Evolutionary conservation across 1,140 invertebrate species (phyloP).

Genomic region (Trichomalopsis sarcophagae): DNA sequence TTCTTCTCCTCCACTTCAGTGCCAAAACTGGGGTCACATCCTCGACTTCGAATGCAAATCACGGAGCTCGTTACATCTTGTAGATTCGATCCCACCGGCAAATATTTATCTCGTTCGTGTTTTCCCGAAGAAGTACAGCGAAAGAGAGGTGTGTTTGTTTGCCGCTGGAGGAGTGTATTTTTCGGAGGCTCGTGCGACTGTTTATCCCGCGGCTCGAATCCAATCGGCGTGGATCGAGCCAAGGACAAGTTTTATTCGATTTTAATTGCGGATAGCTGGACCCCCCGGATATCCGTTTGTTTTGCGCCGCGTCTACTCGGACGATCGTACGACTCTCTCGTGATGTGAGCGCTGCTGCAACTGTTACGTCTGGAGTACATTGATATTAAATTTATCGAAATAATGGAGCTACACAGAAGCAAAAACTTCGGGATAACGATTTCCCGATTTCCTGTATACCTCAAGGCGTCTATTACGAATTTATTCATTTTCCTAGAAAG

Average conservation of each 20-base stretch:
- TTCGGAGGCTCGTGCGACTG: not conserved
- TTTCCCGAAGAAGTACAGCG: not conserved
- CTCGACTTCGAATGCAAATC: too few relatives aligned
- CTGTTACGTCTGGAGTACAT: too few relatives aligned
- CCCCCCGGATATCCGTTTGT: constrained; percentile 32
- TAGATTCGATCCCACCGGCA: not conserved
- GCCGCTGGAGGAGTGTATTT: not conserved
- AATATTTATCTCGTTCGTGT: not conserved
- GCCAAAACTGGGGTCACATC: too few relatives aligned
- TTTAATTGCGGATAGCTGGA: constrained; percentile 17
- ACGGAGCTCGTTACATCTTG: not conserved
- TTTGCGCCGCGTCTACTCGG: not conserved
- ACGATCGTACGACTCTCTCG: not conserved
- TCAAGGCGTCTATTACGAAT: too few relatives aligned
- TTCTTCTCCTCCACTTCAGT: too few relatives aligned
- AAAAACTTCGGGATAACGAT: too few relatives aligned
- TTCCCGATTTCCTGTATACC: too few relatives aligned
- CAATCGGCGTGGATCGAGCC: constrained; percentile 9
- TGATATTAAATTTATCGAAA: too few relatives aligned
- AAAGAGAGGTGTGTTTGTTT: not conserved
- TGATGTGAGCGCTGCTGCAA: too few relatives aligned
- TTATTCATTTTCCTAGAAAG: too few relatives aligned
- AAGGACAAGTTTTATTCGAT: constrained; percentile 27
- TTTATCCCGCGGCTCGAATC: not conserved
- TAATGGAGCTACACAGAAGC: too few relatives aligned